These are phyloP conservation scores for Graptemys geographica DNA, from an alignment of 2,797 vertebrate genomes.

Conservation along the genomic window DNA sequence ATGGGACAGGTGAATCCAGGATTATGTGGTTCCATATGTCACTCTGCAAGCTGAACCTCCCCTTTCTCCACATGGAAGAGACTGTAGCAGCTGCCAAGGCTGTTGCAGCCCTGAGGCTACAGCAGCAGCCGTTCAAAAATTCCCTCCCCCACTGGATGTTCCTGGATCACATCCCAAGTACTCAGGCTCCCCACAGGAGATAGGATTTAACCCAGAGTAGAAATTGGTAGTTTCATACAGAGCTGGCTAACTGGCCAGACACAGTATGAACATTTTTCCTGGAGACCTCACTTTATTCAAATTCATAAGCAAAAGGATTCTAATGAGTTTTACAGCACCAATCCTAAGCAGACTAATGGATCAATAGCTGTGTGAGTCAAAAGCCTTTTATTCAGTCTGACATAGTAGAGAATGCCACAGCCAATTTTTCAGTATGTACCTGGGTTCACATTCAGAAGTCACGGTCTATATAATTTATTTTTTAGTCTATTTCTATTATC, in stretches of 20 bases:
- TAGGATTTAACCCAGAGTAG: neutral
- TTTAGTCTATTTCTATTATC: neutral
- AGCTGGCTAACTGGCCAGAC: neutral
- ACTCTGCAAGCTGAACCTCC: neutral
- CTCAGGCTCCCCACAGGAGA: neutral
- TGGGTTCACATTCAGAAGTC: neutral
- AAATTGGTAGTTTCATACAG: neutral
- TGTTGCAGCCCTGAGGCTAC: neutral
- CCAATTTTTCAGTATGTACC: neutral
- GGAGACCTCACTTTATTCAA: rapidly evolving
- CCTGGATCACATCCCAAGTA: neutral
- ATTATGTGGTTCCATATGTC: neutral
- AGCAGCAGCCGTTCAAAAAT: neutral
- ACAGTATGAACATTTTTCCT: neutral
- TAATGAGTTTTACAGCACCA: rapidly evolving
- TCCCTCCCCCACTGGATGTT: neutral
- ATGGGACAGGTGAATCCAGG: neutral
- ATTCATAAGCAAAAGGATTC: neutral
- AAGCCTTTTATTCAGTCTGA: neutral
- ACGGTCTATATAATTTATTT: neutral
- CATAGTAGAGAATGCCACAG: neutral
- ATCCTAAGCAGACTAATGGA: rapidly evolving
- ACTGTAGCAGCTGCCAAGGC: neutral
- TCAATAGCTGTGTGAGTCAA: neutral
- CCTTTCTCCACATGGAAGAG: neutral